phyloP scores from a whole-genome alignment of 2,797 vertebrate genomes.

The Neomorphus geoffroyi region DNA sequence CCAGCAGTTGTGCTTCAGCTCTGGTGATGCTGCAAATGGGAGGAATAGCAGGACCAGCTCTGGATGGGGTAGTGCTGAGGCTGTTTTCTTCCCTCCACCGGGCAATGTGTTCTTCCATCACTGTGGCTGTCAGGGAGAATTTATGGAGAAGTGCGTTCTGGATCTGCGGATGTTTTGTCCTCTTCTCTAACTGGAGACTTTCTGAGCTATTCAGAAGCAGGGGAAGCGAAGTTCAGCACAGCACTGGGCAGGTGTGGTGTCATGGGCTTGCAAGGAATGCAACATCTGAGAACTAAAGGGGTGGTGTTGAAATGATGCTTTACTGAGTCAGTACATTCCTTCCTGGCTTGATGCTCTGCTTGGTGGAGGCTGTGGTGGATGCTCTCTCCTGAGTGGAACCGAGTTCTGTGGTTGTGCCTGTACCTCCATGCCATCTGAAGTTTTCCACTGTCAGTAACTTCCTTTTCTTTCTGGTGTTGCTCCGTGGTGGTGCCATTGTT shows the following conservation, averaged over 20 bases:
- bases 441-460: background rate
- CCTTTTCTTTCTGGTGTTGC: background rate
- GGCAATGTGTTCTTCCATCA: background rate
- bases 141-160: background rate
- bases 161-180: background rate
- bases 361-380: background rate
- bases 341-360: background rate
- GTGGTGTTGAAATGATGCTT: background rate
- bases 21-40: fast-evolving
- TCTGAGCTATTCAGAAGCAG: background rate
- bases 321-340: background rate
- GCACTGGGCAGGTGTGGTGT: fast-evolving
- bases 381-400: background rate
- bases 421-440: background rate
- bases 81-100: background rate
- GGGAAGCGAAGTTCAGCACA: background rate
- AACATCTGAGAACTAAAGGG: background rate
- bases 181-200: background rate
- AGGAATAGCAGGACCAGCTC: background rate
- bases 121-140: fast-evolving
- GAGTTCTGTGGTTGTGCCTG: fast-evolving
- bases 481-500: background rate
- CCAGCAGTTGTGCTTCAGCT: background rate
- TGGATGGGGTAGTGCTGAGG: fast-evolving
- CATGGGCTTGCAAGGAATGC: background rate